phyloP scores from a whole-genome alignment of 1,140 invertebrate genomes.

The Lanistes nyassanus region DNA sequence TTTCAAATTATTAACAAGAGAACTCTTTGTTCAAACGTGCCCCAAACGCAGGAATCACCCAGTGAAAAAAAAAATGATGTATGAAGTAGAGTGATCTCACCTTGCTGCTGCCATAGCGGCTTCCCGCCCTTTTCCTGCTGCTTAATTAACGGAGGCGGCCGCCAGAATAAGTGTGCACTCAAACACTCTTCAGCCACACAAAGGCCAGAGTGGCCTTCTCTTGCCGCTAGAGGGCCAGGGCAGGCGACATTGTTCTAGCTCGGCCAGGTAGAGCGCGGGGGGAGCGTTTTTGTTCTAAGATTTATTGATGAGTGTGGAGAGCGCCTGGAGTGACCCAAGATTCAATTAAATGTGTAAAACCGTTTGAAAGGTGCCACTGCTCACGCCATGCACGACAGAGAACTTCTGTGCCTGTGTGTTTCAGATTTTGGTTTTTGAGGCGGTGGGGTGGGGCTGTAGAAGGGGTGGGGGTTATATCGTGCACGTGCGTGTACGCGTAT shows the following conservation, averaged over 20 bases:
- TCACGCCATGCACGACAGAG: too few relatives aligned
- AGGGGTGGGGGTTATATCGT: too few relatives aligned
- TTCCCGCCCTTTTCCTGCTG: conserved; percentile 4
- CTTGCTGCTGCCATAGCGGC: background rate
- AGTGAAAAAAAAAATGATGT: too few relatives aligned
- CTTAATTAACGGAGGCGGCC: background rate
- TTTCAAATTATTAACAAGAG: too few relatives aligned
- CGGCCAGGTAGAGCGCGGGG: background rate
- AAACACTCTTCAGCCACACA: background rate
- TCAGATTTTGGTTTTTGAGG: background rate
- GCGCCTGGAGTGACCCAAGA: too few relatives aligned
- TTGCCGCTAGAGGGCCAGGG: background rate
- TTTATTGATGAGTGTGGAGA: too few relatives aligned
- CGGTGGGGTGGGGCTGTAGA: too few relatives aligned
- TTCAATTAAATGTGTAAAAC: too few relatives aligned
- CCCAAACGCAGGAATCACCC: too few relatives aligned
- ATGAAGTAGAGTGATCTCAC: conserved; percentile 4
- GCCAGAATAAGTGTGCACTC: background rate
- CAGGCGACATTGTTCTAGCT: background rate
- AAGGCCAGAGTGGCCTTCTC: background rate
- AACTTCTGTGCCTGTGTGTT: too few relatives aligned
- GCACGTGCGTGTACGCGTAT: background rate
- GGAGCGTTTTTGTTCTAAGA: background rate
- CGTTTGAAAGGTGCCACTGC: too few relatives aligned
- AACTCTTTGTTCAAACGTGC: too few relatives aligned